A percentile compares a stretch with the other conserved stretches of the same genome.
Evolutionary conservation across 1,140 invertebrate genomes (phyloP).

Genomic region (Araneus ventricosus): DNA sequence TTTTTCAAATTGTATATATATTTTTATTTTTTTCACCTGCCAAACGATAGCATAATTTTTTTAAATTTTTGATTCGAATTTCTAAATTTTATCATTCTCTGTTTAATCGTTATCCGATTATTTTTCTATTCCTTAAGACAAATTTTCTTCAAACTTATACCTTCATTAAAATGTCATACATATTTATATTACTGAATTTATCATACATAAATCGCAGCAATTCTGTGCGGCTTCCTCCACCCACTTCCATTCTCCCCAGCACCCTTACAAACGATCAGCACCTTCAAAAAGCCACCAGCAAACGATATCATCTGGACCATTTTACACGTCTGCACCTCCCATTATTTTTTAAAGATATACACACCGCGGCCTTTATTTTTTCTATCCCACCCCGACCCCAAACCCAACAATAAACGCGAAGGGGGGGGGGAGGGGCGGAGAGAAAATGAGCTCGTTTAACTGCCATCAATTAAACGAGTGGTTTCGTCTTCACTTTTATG

Average conservation of each 20-base stretch:
- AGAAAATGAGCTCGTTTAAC: constrained; percentile 18
- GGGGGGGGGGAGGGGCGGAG: neutral
- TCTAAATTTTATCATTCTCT: too few species aligned
- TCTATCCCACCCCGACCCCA: neutral
- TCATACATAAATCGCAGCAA: neutral
- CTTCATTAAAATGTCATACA: too few species aligned
- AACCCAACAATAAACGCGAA: constrained; percentile 21
- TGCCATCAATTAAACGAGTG: constrained; percentile 65
- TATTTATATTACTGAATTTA: too few species aligned
- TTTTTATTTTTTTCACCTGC: too few species aligned
- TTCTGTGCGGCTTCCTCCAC: neutral
- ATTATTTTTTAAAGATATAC: neutral
- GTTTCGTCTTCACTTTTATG: constrained; percentile 43
- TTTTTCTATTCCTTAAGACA: too few species aligned
- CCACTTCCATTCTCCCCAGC: neutral
- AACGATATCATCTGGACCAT: neutral
- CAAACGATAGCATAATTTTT: too few species aligned
- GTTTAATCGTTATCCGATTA: too few species aligned
- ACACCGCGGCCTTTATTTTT: neutral
- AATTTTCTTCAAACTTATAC: too few species aligned
- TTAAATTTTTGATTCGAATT: too few species aligned
- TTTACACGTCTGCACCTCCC: neutral
- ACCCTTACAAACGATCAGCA: neutral
- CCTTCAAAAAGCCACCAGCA: neutral
- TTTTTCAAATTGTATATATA: too few species aligned